Percentiles rank a stretch among this genome's conserved stretches.
Conservation (phyloP, 2,113 vertebrate species). For the Gymnobelideus leadbeateri region DNA sequence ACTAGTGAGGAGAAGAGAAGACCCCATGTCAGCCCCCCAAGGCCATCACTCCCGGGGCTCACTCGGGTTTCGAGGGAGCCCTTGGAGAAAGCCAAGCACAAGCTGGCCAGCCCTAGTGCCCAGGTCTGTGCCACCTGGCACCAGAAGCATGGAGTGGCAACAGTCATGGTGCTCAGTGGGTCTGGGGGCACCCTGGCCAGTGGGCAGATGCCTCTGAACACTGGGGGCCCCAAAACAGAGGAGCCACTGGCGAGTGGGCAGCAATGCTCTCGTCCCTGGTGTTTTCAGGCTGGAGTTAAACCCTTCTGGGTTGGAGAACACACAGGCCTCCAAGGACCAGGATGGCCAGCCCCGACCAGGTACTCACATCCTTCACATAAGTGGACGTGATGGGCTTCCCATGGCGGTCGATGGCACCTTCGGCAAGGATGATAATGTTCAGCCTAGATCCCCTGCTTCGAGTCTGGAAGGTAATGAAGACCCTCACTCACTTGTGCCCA, state of each 20-base stretch:
- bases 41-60: background rate
- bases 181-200: background rate
- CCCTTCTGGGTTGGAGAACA: background rate
- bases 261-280: background rate
- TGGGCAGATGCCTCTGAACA: background rate
- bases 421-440: slow-evolving; percentile 95
- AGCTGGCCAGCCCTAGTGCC: background rate
- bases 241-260: background rate
- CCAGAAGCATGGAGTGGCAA: too few relatives aligned
- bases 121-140: accelerated
- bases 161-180: too few relatives aligned
- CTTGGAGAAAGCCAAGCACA: too few relatives aligned
- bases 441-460: slow-evolving; percentile 93
- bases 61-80: background rate
- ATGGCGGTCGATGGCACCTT: slow-evolving; percentile 90
- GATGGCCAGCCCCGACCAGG: background rate
- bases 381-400: slow-evolving; percentile 92
- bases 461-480: slow-evolving; percentile 81
- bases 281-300: too few relatives aligned
- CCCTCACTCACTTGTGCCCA: background rate
- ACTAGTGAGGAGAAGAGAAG: slow-evolving; percentile 78
- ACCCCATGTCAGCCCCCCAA: background rate
- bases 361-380: slow-evolving; percentile 92
- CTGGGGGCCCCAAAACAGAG: background rate
- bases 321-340: background rate